Percentiles rank a stretch among this genome's conserved stretches.
Conservation (phyloP, 2,888 invertebrate species). For the Tachina lurida region DNA sequence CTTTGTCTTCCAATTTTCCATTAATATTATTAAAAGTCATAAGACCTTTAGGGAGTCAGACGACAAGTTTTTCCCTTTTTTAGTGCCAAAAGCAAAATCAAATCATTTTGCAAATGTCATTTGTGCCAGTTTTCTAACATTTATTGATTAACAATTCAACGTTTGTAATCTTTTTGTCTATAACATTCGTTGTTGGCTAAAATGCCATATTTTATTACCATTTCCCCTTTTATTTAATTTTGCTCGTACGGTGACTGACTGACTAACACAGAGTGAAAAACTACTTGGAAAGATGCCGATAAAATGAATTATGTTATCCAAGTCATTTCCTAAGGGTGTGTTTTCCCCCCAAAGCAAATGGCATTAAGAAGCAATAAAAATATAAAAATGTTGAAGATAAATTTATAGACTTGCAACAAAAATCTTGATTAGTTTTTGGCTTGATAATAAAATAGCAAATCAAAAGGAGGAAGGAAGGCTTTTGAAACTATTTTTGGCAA, state of each 20-base stretch:
- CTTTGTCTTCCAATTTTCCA: neutral
- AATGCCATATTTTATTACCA: slow-evolving; percentile 44
- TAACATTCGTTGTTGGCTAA: slow-evolving; percentile 12
- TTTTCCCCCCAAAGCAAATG: slow-evolving; percentile 24
- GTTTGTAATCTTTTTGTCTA: slow-evolving; percentile 7
- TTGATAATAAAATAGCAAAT: neutral
- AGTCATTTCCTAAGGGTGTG: slow-evolving; percentile 62
- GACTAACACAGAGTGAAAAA: slow-evolving; percentile 6
- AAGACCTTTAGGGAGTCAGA: neutral
- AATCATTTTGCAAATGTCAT: slow-evolving; percentile 27
- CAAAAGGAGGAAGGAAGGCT: neutral
- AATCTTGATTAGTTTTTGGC: slow-evolving; percentile 46
- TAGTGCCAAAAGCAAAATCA: slow-evolving; percentile 19
- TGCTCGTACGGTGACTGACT: slow-evolving; percentile 3
- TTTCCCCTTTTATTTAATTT: slow-evolving; percentile 52
- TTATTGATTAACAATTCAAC: slow-evolving; percentile 24
- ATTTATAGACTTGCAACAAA: slow-evolving; percentile 2
- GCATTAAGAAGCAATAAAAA: slow-evolving; percentile 1
- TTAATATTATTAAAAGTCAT: slow-evolving; percentile 28
- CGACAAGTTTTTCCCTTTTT: neutral
- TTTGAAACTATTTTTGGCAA: neutral
- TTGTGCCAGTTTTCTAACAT: slow-evolving; percentile 17
- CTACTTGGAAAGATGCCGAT: slow-evolving; percentile 56
- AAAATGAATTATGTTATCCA: slow-evolving; percentile 51
- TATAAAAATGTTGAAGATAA: neutral